phyloP scores from a whole-genome alignment of 2,113 vertebrate species.

The cattle (Bos taurus) region DNA sequence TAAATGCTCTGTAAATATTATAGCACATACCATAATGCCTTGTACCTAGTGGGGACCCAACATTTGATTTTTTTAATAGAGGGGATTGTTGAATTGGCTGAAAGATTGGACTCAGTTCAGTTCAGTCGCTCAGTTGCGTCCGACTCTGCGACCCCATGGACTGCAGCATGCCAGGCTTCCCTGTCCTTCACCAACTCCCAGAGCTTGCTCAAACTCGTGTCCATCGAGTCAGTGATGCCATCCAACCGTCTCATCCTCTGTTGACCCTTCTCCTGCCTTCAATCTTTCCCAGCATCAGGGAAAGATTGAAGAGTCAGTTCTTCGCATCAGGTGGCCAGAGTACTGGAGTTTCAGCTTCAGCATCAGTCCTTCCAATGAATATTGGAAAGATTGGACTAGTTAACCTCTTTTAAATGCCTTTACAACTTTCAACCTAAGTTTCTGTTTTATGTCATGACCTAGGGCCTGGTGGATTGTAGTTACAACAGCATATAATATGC shows the following conservation, averaged over 20 bases:
- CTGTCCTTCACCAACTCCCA: not conserved
- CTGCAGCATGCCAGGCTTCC: not conserved
- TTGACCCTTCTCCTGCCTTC: not conserved
- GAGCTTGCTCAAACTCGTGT: not conserved
- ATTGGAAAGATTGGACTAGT: not conserved
- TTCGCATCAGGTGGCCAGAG: not conserved
- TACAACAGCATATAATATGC: constrained; percentile 24
- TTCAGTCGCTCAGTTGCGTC: not conserved
- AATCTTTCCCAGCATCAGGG: not conserved
- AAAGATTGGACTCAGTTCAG: not conserved
- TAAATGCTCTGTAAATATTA: constrained; percentile 16
- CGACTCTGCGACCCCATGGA: not conserved
- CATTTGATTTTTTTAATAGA: not conserved
- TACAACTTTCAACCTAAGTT: not conserved
- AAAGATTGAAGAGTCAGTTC: not conserved
- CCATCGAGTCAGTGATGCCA: not conserved
- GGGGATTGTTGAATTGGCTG: not conserved
- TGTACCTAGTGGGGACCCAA: not conserved
- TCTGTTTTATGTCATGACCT: constrained; percentile 8
- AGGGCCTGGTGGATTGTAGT: not conserved
- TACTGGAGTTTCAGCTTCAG: not conserved
- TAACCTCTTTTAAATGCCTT: not conserved
- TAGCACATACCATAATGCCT: not conserved
- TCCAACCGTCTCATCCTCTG: not conserved
- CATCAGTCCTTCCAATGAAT: not conserved